A percentile compares a stretch with the other conserved stretches of the same genome.
Conservation (phyloP, 2,797 vertebrate species). For the Vespertilio murinus region DNA sequence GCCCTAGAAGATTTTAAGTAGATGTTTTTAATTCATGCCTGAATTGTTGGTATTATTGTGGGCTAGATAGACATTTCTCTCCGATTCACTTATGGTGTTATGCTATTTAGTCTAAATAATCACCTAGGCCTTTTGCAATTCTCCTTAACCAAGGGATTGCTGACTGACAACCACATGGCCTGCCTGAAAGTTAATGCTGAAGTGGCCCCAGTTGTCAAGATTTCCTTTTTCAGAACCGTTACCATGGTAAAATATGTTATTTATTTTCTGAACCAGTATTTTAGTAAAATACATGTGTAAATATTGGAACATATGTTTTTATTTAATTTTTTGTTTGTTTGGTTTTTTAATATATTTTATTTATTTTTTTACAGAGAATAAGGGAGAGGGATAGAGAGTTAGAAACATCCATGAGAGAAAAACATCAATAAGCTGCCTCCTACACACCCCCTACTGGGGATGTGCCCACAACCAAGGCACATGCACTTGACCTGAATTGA, state of each 20-base stretch:
- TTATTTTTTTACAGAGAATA: too few species aligned
- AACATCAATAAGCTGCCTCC: too few species aligned
- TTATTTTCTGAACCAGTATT: not conserved
- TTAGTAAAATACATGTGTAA: not conserved
- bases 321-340: too few species aligned
- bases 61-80: not conserved
- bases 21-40: not conserved
- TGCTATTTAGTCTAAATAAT: conserved; percentile 42
- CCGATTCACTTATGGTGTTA: conserved; percentile 17
- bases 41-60: not conserved
- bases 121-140: conserved; percentile 17
- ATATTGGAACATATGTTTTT: not conserved
- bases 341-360: too few species aligned
- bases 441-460: too few species aligned
- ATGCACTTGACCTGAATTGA: too few species aligned
- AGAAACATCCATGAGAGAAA: too few species aligned
- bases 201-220: not conserved
- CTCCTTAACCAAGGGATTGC: not conserved
- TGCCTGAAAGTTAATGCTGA: not conserved
- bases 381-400: too few species aligned
- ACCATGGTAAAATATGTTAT: not conserved
- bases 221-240: conserved; percentile 4
- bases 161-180: not conserved
- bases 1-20: conserved; percentile 23
- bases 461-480: too few species aligned